A percentile compares a stretch with the other conserved stretches of the same genome.
Conservation (phyloP, 2,888 invertebrate genomes). For the Salpingus planirostris region DNA sequence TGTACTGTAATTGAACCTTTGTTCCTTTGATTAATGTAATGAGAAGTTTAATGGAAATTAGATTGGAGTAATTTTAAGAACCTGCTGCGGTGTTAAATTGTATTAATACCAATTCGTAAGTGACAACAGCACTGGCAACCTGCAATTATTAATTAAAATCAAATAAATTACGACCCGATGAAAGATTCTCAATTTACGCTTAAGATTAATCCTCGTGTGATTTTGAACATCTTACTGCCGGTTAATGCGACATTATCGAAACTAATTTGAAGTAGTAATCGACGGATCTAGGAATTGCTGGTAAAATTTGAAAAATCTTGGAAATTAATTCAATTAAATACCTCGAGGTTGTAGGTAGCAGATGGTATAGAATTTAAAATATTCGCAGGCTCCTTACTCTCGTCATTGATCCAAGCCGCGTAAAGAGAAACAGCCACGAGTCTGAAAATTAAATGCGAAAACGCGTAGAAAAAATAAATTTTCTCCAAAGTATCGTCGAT, state of each 20-base stretch:
- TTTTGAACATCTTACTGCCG: slow-evolving; percentile 33
- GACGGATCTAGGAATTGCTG: slow-evolving; percentile 26
- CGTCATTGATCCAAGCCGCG: slow-evolving; percentile 22
- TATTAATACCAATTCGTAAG: slow-evolving; percentile 34
- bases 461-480: slow-evolving; percentile 18
- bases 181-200: slow-evolving; percentile 34
- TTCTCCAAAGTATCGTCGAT: slow-evolving; percentile 10
- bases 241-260: slow-evolving; percentile 33
- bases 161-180: too few relatives aligned
- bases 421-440: slow-evolving; percentile 19
- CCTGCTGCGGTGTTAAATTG: slow-evolving; percentile 23
- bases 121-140: slow-evolving; percentile 34
- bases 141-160: slow-evolving; percentile 15
- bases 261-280: slow-evolving; percentile 33
- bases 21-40: too few relatives aligned
- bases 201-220: slow-evolving; percentile 33
- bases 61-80: too few relatives aligned
- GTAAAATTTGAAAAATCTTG: slow-evolving; percentile 2
- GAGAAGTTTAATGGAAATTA: too few relatives aligned
- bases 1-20: too few relatives aligned
- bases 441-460: slow-evolving; percentile 28
- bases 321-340: background rate
- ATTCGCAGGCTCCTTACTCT: slow-evolving; percentile 18
- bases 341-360: slow-evolving; percentile 51
- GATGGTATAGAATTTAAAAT: slow-evolving; percentile 54